Evolutionary conservation across 2,888 invertebrate genomes (phyloP).

Genomic region (Aporophyla lueneburgensis): DNA sequence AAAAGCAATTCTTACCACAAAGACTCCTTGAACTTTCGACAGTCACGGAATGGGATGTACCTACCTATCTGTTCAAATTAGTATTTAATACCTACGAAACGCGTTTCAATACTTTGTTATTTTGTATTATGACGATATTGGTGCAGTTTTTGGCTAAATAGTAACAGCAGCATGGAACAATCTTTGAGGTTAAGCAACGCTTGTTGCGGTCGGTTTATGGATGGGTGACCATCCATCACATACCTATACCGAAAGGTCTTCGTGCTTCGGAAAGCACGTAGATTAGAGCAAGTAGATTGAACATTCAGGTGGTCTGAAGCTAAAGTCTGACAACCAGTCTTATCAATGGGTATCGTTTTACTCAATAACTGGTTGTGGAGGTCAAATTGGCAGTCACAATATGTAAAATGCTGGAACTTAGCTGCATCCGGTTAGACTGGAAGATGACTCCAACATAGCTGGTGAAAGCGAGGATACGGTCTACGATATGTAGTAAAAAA

Average conservation of each 20-base stretch:
- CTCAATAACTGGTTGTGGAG: too few relatives aligned
- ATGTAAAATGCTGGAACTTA: background rate
- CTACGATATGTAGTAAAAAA: slow-evolving; percentile 18
- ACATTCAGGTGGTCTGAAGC: background rate
- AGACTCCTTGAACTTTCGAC: slow-evolving; percentile 82
- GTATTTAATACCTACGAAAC: slow-evolving; percentile 63
- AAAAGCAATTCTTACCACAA: slow-evolving; percentile 72
- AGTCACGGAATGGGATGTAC: slow-evolving; percentile 74
- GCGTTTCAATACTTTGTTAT: slow-evolving; percentile 28
- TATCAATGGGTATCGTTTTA: background rate
- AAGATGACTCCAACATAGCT: background rate
- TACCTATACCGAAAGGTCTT: background rate
- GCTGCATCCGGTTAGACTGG: background rate
- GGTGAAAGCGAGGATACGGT: background rate
- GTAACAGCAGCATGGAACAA: background rate
- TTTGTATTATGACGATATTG: slow-evolving; percentile 15
- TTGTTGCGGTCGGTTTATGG: background rate
- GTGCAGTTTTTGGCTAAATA: background rate
- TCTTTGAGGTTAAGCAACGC: background rate
- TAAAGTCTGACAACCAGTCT: background rate
- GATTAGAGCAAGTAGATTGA: too few relatives aligned
- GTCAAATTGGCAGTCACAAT: background rate
- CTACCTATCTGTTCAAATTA: slow-evolving; percentile 67
- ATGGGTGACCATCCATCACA: background rate
- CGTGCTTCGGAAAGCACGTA: background rate